Percentiles rank a stretch among this genome's conserved stretches.
Evolutionary conservation across 1,140 invertebrate species (phyloP).

Genomic region (Drosophila sp.): DNA sequence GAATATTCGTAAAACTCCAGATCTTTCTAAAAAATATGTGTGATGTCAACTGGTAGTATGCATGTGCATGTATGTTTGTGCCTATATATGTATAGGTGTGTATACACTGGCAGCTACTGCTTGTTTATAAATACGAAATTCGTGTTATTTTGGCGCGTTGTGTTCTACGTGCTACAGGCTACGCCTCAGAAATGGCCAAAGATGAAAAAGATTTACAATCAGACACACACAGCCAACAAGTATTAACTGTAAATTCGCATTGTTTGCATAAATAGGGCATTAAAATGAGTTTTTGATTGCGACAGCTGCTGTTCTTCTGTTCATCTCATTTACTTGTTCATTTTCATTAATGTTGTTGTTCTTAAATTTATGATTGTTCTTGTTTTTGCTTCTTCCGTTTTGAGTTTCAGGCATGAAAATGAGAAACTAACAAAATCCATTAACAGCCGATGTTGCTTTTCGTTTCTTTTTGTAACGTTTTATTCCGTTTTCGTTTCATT

Average conservation of each 20-base stretch:
- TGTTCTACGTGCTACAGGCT: constrained; percentile 49
- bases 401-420: constrained; percentile 30
- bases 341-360: constrained; percentile 23
- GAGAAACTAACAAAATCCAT: constrained; percentile 64
- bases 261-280: constrained; percentile 61
- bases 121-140: constrained; percentile 62
- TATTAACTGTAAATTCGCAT: constrained; percentile 57
- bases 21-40: no score
- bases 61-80: constrained; percentile 2
- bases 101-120: constrained; percentile 44
- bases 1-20: no score
- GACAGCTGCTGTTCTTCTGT: constrained; percentile 54
- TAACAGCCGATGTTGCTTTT: constrained; percentile 54
- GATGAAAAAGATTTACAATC: constrained; percentile 70
- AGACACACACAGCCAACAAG: constrained; percentile 22
- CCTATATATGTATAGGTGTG: constrained; percentile 29
- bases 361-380: constrained; percentile 20
- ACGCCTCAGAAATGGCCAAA: constrained; percentile 42
- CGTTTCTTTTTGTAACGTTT: constrained; percentile 66
- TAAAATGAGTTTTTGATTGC: constrained; percentile 77
- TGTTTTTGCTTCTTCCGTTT: constrained; percentile 32
- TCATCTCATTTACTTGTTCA: background rate
- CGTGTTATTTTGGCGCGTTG: constrained; percentile 52
- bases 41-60: background rate
- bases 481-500: constrained; percentile 61